These are phyloP conservation scores for Haemorhous mexicanus DNA, from an alignment of 2,113 vertebrate genomes.

Conservation along the genomic window DNA sequence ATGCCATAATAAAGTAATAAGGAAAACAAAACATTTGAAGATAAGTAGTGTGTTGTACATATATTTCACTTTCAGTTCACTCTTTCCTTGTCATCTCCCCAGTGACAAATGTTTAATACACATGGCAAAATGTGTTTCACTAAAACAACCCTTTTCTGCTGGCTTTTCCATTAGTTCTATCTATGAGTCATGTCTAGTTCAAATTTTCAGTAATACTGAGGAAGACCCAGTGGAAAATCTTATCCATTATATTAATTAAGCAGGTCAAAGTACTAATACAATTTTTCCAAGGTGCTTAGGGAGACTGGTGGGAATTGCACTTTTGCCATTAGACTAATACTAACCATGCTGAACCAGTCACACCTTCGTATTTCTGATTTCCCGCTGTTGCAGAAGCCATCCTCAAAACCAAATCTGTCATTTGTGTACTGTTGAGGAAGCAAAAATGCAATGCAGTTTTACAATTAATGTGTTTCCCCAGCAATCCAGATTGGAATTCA, in stretches of 20 bases:
- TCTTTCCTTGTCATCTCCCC: background rate
- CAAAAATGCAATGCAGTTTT: background rate
- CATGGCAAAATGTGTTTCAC: background rate
- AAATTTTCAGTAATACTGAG: background rate
- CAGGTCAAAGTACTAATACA: background rate
- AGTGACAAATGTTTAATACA: background rate
- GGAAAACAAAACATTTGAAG: background rate
- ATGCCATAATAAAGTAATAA: background rate
- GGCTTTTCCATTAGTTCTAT: background rate
- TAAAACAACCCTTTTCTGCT: background rate
- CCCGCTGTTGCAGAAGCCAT: background rate
- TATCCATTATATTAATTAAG: background rate
- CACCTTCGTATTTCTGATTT: background rate
- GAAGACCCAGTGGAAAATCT: background rate
- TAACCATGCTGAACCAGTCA: background rate
- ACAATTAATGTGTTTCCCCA: background rate
- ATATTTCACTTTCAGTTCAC: background rate
- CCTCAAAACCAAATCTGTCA: background rate
- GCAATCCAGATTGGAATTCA: background rate
- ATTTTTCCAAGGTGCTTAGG: background rate
- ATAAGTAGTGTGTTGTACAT: background rate
- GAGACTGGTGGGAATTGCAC: background rate
- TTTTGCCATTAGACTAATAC: background rate
- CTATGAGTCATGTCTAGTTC: background rate
- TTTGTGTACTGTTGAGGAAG: background rate